Evolutionary conservation across 2,888 invertebrate species (phyloP).

Genomic region (Tholera decimalis): DNA sequence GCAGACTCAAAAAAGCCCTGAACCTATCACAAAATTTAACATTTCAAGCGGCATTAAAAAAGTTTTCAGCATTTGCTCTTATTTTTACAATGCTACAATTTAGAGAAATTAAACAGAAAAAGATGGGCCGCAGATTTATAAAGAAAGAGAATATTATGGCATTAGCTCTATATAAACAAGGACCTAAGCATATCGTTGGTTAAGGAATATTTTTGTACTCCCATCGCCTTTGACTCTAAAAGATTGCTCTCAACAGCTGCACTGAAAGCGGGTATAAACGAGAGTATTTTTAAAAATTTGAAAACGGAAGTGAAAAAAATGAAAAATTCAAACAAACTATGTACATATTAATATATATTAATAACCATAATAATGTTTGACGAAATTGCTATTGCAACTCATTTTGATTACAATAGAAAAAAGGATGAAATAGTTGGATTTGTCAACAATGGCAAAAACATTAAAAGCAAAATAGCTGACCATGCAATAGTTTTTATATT

Average conservation of each 20-base stretch:
- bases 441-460: background rate
- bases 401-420: background rate
- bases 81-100: slow-evolving; percentile 4
- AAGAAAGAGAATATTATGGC: background rate
- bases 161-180: slow-evolving; percentile 1
- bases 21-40: background rate
- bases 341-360: no score
- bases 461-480: background rate
- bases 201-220: background rate
- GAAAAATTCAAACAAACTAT: background rate
- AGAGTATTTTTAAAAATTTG: background rate
- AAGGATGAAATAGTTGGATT: slow-evolving; percentile 4
- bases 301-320: background rate
- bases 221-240: background rate
- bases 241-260: slow-evolving; percentile 7
- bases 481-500: slow-evolving; percentile 3
- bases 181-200: slow-evolving; percentile 1
- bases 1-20: background rate
- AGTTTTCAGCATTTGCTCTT: background rate
- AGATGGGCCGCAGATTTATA: background rate
- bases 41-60: no score
- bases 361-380: slow-evolving; percentile 10
- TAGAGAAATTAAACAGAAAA: slow-evolving; percentile 1
- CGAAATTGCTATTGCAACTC: slow-evolving; percentile 1
- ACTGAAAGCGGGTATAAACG: background rate